phyloP scores from a whole-genome alignment of 92 coral and sea anemone species.

The Umimayanthus kanabou region DNA sequence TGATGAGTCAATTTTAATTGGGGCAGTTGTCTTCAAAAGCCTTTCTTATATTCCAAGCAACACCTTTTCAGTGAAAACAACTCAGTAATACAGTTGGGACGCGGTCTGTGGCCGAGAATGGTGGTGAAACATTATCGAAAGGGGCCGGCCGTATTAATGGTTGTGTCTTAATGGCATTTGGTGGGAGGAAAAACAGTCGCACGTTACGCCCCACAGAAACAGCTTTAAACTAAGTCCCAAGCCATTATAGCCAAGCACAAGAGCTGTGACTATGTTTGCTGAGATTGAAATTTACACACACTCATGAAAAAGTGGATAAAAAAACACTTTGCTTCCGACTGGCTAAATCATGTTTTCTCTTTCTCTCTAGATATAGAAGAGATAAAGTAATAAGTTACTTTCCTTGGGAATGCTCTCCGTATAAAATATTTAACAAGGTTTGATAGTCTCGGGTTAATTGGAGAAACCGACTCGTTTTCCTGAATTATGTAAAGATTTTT shows the following conservation, averaged over 20 bases:
- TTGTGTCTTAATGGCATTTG: slow-evolving; percentile 11
- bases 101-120: slow-evolving; percentile 6
- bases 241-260: background rate
- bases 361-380: background rate
- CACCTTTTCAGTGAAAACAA: slow-evolving; percentile 34
- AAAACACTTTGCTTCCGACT: background rate
- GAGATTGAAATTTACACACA: background rate
- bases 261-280: background rate
- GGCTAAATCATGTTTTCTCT: background rate
- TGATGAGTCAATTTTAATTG: slow-evolving; percentile 36
- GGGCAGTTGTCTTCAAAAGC: slow-evolving; percentile 9
- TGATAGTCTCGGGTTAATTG: slow-evolving; percentile 25
- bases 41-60: slow-evolving; percentile 10
- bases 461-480: slow-evolving; percentile 27
- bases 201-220: background rate
- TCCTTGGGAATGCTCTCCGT: background rate
- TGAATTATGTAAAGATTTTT: slow-evolving; percentile 34
- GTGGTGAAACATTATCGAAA: slow-evolving; percentile 28
- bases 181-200: slow-evolving; percentile 15
- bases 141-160: slow-evolving; percentile 35
- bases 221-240: slow-evolving; percentile 2
- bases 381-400: slow-evolving; percentile 1
- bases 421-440: slow-evolving; percentile 29
- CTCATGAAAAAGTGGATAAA: slow-evolving; percentile 4
- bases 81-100: slow-evolving; percentile 5